Conservation (phyloP, 2,113 vertebrate species). For the Argyrosomus japonicus region DNA sequence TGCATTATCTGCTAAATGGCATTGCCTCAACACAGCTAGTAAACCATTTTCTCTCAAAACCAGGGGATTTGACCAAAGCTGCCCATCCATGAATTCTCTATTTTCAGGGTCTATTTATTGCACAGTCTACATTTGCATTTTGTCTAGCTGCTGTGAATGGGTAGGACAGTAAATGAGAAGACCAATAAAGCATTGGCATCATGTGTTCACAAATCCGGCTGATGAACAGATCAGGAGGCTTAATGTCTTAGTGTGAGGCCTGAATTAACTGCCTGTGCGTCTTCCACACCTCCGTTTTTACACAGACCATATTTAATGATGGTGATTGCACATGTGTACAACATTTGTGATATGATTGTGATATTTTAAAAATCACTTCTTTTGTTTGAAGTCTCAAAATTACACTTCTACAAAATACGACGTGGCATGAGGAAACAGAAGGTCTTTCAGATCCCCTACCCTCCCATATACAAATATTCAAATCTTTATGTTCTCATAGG, state of each 20-base stretch:
- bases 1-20: background rate
- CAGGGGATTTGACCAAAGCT: slow-evolving; percentile 22
- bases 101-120: slow-evolving; percentile 14
- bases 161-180: background rate
- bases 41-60: background rate
- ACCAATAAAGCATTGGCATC: background rate
- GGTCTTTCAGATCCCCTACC: too few species aligned
- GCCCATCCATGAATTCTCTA: slow-evolving; percentile 24
- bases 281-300: background rate
- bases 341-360: background rate
- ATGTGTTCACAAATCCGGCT: background rate
- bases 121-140: slow-evolving; percentile 4
- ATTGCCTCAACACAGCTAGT: background rate
- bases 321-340: background rate
- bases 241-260: background rate
- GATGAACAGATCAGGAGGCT: background rate
- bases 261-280: background rate
- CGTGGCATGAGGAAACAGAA: background rate
- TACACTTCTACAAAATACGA: background rate
- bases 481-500: background rate
- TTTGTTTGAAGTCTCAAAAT: background rate
- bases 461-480: too few species aligned
- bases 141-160: slow-evolving; percentile 11
- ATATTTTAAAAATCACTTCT: background rate
- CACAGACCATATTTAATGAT: background rate